phyloP scores from a whole-genome alignment of 2,797 vertebrate species.

The Sebastes flavidus region DNA sequence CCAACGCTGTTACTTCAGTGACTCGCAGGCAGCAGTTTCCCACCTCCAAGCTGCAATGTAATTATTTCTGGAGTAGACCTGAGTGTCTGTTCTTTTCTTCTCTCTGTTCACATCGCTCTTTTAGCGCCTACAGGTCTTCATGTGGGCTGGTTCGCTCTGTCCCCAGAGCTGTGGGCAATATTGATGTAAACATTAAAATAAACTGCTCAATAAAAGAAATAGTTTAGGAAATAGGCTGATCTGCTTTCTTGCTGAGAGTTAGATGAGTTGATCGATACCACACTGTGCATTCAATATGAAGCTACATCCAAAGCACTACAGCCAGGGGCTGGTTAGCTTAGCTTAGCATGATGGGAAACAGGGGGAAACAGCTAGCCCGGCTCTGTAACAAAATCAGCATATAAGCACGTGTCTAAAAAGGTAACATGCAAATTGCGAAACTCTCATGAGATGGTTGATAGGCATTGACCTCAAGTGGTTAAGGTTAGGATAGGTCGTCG shows the following conservation, averaged over 20 bases:
- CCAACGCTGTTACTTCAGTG: slow-evolving; percentile 25
- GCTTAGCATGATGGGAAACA: not conserved
- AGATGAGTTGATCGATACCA: not conserved
- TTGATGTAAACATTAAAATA: slow-evolving; percentile 18
- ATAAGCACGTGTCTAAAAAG: not conserved
- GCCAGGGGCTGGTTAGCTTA: not conserved
- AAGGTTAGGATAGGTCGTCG: too few species aligned
- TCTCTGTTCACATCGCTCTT: slow-evolving; percentile 29
- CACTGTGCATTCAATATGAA: not conserved
- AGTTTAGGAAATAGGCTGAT: not conserved
- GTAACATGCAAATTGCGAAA: too few species aligned
- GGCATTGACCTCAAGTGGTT: too few species aligned
- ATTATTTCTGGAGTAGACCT: slow-evolving; percentile 61
- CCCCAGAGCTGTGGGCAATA: slow-evolving; percentile 13
- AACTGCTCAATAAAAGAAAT: slow-evolving; percentile 19
- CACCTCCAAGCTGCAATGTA: slow-evolving; percentile 41
- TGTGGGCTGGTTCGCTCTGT: not conserved
- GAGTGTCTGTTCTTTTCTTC: slow-evolving; percentile 26
- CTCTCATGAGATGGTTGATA: too few species aligned
- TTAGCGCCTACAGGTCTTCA: slow-evolving; percentile 16
- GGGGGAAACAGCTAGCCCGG: not conserved
- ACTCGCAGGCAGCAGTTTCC: slow-evolving; percentile 34
- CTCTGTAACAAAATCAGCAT: not conserved
- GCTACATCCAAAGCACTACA: not conserved
- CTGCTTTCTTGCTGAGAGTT: not conserved